phyloP scores from a whole-genome alignment of 2,113 vertebrate species.

The Phylloscopus whistleri region DNA sequence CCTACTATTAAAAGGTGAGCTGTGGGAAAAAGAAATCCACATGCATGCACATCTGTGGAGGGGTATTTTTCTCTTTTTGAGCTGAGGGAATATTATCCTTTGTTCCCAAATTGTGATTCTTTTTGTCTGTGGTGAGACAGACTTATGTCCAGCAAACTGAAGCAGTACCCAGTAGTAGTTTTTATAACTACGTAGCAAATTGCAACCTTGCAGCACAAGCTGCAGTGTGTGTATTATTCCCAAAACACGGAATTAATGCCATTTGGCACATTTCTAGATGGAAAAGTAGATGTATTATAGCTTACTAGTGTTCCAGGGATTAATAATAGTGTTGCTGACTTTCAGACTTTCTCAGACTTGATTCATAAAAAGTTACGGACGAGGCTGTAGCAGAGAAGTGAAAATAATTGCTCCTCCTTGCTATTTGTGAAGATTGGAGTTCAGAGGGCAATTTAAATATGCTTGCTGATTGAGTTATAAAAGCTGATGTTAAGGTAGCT shows the following conservation, averaged over 20 bases:
- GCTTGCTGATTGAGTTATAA: conserved; percentile 1
- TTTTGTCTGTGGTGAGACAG: background rate
- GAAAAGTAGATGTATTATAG: background rate
- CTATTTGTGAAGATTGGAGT: background rate
- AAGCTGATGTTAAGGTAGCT: background rate
- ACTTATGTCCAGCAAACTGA: background rate
- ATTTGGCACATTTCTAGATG: background rate
- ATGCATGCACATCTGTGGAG: background rate
- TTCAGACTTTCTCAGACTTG: conserved; percentile 24
- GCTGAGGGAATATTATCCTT: conserved; percentile 29
- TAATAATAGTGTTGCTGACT: background rate
- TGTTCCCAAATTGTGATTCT: conserved; percentile 49
- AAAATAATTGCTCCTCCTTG: conserved; percentile 13
- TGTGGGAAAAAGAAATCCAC: background rate
- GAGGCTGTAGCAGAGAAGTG: background rate
- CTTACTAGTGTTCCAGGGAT: background rate
- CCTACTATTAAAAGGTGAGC: background rate
- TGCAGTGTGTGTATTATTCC: conserved; percentile 11
- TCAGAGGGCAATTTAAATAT: conserved; percentile 8
- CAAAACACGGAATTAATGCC: background rate
- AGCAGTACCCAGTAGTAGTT: background rate
- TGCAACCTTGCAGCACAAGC: background rate
- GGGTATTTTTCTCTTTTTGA: background rate
- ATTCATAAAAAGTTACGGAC: conserved; percentile 33
- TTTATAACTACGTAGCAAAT: background rate